Evolutionary conservation across 2,888 invertebrate genomes (phyloP), one percentile per base, ranked within the genome.

Genomic region (Apodemia zela): DNA sequence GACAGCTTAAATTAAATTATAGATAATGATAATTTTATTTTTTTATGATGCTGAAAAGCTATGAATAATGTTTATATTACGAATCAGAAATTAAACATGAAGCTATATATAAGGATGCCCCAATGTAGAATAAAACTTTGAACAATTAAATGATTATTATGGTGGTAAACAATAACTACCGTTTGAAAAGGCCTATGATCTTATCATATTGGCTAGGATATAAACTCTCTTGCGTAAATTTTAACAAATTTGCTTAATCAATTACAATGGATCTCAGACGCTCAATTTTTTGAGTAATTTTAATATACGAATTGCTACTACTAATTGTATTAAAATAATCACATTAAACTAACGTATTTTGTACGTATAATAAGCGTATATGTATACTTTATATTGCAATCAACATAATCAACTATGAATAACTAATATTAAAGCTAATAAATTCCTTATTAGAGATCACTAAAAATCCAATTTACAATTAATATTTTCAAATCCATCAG

Each of bases 401-500:
- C 21, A 58, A 62, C 51, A 21, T 13, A 51, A 51, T 38, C 38
- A 51, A 21, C 51, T 51, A 51, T 21, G n/a, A 51, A 5, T 21
- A 51, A 51, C 51, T 51, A 51, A 51, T 51, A 72, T 79, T 82
- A 82, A 81, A 80, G 78, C 81, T 84, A 82, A 75, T 74, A 75
- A 78, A 82, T 79, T 51, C 51, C 51, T 51, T 51, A 51, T 51
- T 21, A 51, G 51, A 51, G 21, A 51, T 51, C 51, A 51, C 51
- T 51, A 51, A 51, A 51, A 51, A 51, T 51, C 21, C 51, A 61
- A 62, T 62, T 62, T 62, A 62, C 62, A 62, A 58, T 62, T 62
- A 77, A 71, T 76, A 69, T 74, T 81, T 81, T 89, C 89, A 90
- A 90, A 90, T 90, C 89, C 89, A 68, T 89, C 84, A 88, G 89